Base-by-base conservation (phyloP, 2,113 vertebrate species). In the Entelurus aequoreus region DNA sequence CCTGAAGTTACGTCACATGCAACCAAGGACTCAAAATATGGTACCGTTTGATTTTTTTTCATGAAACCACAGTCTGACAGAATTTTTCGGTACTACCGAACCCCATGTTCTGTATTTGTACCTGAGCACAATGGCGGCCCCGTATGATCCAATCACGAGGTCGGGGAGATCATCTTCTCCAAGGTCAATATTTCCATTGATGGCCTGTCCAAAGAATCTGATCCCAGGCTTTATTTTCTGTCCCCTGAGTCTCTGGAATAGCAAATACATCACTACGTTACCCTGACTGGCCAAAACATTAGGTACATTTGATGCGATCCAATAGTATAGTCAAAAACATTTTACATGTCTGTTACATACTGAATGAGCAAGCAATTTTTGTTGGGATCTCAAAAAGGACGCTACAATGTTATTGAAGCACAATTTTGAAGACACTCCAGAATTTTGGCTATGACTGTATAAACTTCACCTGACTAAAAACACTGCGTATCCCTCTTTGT, bases 121-220 rank as follows among this genome's bases (percentile, higher is more conserved):
- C 94, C 91, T 92, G 57, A 94, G 78, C 57, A 94, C 78, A 21
- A 93, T 48, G 6, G 84, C 83, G 0, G 48, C 48, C 1, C 90
- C 91, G 36, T 67, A 68, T n/a, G 93, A 90, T 58, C 94, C 94
- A 0, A 93, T 75, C 9, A 86, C 81, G 36, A 95, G 66, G 69
- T 92, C 93, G 1, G 75, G 72, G 19, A 95, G 86, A 10, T 84
- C 86, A 3, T 94, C 93, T 8, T 75, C 63, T 0, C 84, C 90
- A 7, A 94, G 86, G 35, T 95, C 93, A 12, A 70, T 81, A 28
- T 77, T 63, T 4, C 92, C 93, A 1, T 90, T 82, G 44, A 95
- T 52, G 6, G 92, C 82, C 46, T 90, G 90, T 36, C 94, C 94
- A 35, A 96, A 94, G 60, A 91, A 90, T 54, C 77, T 89, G 8